Percentiles rank a stretch among this genome's conserved stretches.
These are phyloP conservation scores for Ardeotis arabs DNA, from an alignment of 2,113 vertebrate genomes.

Conservation along the genomic window DNA sequence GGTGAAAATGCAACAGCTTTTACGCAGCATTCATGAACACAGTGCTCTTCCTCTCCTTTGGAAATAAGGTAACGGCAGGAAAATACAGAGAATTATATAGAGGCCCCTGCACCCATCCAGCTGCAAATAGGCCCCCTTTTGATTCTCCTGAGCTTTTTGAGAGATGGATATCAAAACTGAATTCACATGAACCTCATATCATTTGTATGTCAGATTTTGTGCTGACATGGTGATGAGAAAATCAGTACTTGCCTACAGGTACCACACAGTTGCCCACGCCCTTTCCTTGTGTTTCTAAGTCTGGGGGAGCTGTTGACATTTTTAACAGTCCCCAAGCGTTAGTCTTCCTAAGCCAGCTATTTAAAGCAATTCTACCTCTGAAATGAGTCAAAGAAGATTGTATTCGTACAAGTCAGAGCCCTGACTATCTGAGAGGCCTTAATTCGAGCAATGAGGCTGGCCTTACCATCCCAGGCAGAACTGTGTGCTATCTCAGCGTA, in stretches of 20 bases:
- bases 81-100: not conserved
- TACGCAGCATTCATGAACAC: not conserved
- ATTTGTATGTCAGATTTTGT: not conserved
- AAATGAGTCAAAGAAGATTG: not conserved
- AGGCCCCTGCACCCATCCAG: not conserved
- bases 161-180: not conserved
- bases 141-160: not conserved
- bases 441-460: not conserved
- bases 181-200: not conserved
- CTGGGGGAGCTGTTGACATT: not conserved
- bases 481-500: rapidly evolving
- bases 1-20: slow-evolving; percentile 37
- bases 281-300: not conserved
- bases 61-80: not conserved
- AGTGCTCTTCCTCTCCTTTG: not conserved
- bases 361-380: not conserved
- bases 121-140: not conserved
- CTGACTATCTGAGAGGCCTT: not conserved
- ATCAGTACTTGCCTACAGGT: not conserved
- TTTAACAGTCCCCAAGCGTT: not conserved
- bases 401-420: not conserved
- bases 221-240: not conserved
- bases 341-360: not conserved
- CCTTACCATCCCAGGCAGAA: not conserved
- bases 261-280: not conserved